These are phyloP conservation scores for Sternotherus odoratus DNA, from an alignment of 2,797 vertebrate species.

Conservation along the genomic window DNA sequence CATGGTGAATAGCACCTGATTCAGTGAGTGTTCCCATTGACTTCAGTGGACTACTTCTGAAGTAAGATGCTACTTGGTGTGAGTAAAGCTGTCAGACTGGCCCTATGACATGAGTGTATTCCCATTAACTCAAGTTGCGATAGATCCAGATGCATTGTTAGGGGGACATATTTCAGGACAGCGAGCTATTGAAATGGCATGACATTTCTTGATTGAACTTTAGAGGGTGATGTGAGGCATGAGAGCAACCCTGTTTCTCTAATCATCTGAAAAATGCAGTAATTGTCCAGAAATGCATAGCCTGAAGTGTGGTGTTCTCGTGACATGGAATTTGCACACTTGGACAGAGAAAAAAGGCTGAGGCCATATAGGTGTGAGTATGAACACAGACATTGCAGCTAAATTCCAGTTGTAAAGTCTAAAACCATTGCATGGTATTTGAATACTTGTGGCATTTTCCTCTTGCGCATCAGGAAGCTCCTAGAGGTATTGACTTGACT, in stretches of 20 bases:
- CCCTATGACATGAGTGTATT: background rate
- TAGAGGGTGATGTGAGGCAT: background rate
- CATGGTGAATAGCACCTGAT: background rate
- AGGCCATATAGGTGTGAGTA: background rate
- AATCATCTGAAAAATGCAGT: background rate
- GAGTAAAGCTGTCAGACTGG: background rate
- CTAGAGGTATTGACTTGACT: background rate
- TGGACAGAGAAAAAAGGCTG: background rate
- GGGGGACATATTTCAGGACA: background rate
- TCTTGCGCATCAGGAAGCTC: background rate
- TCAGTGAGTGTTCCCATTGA: background rate
- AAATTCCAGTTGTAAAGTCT: background rate
- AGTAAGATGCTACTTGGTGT: background rate
- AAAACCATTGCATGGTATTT: background rate
- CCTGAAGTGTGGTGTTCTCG: background rate
- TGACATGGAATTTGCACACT: background rate
- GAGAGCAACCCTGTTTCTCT: background rate
- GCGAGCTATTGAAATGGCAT: background rate
- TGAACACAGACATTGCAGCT: background rate
- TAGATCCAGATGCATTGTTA: background rate
- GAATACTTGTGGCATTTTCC: background rate
- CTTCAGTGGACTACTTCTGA: background rate
- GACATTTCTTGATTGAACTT: background rate
- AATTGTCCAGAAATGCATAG: background rate
- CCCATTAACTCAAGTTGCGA: background rate